Conservation (phyloP, 2,113 vertebrate species). For the Neoarius graeffei region DNA sequence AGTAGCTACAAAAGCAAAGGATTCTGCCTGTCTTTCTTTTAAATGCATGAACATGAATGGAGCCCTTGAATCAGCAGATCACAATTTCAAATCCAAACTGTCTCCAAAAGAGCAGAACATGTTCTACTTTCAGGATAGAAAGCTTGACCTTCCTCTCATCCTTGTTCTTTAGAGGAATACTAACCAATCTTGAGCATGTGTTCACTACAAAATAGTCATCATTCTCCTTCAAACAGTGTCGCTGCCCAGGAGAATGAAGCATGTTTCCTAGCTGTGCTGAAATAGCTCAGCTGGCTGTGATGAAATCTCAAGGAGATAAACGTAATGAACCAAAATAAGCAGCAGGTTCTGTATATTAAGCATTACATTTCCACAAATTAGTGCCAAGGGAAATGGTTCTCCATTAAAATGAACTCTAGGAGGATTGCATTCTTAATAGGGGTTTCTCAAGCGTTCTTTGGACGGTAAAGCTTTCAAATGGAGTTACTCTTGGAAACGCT, state of each 20-base stretch:
- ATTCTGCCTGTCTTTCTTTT: background rate
- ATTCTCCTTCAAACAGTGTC: background rate
- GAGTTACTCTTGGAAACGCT: background rate
- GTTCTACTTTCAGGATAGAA: background rate
- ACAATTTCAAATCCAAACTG: background rate
- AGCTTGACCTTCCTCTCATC: background rate
- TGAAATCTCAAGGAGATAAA: background rate
- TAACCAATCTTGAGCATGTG: background rate
- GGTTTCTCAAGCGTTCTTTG: background rate
- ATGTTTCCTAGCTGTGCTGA: background rate
- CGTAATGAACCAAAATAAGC: background rate
- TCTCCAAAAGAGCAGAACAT: background rate
- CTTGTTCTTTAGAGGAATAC: background rate
- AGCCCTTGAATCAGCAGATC: background rate
- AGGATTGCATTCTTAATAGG: background rate
- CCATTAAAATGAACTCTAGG: background rate
- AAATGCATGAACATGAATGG: background rate
- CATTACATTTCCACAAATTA: background rate
- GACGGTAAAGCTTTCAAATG: background rate
- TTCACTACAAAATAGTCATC: background rate
- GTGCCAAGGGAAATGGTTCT: background rate
- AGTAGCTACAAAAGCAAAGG: background rate
- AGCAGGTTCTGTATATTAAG: background rate
- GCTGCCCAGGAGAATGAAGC: background rate
- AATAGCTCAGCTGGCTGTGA: background rate